Evolutionary conservation across 2,797 vertebrate genomes (phyloP).

Genomic region (Hyperoplus lanceolatus): DNA sequence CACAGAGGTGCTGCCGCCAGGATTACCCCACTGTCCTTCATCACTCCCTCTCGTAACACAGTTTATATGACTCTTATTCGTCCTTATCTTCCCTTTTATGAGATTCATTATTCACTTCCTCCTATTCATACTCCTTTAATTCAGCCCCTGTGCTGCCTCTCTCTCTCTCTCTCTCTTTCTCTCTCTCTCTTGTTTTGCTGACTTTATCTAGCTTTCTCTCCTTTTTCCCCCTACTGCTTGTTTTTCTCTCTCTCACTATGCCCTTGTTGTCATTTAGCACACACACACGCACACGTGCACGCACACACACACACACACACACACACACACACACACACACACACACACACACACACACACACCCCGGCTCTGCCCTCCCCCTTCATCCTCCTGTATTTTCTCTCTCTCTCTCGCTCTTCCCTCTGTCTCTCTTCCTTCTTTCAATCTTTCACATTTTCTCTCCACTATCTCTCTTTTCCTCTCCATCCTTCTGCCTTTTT

Average conservation of each 20-base stretch:
- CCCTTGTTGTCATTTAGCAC: conserved; percentile 72
- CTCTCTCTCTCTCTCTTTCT: conserved; percentile 23
- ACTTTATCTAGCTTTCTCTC: conserved; percentile 26
- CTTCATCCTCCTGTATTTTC: conserved; percentile 29
- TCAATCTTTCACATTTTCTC: conserved; percentile 50
- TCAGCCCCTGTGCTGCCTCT: conserved; percentile 48
- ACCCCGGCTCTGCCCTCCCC: conserved; percentile 53
- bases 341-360: background rate
- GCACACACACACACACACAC: no score
- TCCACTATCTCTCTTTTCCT: conserved; percentile 29
- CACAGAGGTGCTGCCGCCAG: conserved; percentile 34
- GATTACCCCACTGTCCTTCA: conserved; percentile 74
- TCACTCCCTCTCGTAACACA: conserved; percentile 64
- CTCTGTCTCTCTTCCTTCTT: conserved; percentile 17
- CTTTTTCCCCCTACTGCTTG: conserved; percentile 50
- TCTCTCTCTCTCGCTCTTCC: background rate
- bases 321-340: no score
- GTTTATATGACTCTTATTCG: conserved; percentile 75
- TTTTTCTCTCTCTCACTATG: conserved; percentile 66
- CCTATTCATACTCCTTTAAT: conserved; percentile 68
- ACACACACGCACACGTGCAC: no score
- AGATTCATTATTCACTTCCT: conserved; percentile 75
- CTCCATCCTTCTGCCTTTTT: conserved; percentile 40
- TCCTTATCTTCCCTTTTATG: conserved; percentile 75
- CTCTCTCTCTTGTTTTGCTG: conserved; percentile 18